These are phyloP conservation scores for Luffia ferchaultella DNA, from an alignment of 2,888 invertebrate genomes.

Conservation along the genomic window DNA sequence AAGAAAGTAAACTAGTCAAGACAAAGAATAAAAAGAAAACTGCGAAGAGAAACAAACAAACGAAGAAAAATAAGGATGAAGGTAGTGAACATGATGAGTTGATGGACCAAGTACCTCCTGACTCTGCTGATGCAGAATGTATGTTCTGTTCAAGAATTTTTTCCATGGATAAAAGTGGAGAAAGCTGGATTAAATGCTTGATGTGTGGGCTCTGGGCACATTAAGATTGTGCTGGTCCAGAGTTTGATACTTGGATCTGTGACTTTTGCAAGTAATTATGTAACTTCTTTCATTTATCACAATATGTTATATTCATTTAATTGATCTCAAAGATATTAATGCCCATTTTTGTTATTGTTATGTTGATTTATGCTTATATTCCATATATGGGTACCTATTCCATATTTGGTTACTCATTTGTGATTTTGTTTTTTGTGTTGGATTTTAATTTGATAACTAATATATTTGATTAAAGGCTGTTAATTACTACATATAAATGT, in stretches of 20 bases:
- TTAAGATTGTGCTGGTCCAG: conserved; percentile 15
- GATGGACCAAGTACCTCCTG: too few species aligned
- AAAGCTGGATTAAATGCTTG: conserved; percentile 10
- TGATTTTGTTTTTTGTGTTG: conserved; percentile 15
- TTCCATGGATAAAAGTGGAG: neutral
- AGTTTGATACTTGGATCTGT: conserved; percentile 14
- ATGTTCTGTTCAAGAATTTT: neutral
- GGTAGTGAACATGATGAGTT: too few species aligned
- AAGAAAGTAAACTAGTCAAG: too few species aligned
- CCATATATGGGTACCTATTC: conserved; percentile 15
- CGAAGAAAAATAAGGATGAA: too few species aligned
- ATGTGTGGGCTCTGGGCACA: conserved; percentile 16
- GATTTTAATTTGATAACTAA: conserved; percentile 14
- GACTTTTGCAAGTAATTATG: neutral
- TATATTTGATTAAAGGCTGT: conserved; percentile 1
- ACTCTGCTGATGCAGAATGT: neutral
- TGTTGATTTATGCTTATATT: conserved; percentile 12
- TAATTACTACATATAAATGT: neutral
- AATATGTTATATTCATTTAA: conserved; percentile 12
- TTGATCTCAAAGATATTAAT: conserved; percentile 15
- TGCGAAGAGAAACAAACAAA: too few species aligned
- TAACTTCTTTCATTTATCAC: conserved; percentile 10
- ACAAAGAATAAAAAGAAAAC: too few species aligned
- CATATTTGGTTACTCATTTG: conserved; percentile 15
- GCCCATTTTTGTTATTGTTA: conserved; percentile 13